phyloP scores from a whole-genome alignment of 2,888 invertebrate genomes.

The Erebia epiphron region DNA sequence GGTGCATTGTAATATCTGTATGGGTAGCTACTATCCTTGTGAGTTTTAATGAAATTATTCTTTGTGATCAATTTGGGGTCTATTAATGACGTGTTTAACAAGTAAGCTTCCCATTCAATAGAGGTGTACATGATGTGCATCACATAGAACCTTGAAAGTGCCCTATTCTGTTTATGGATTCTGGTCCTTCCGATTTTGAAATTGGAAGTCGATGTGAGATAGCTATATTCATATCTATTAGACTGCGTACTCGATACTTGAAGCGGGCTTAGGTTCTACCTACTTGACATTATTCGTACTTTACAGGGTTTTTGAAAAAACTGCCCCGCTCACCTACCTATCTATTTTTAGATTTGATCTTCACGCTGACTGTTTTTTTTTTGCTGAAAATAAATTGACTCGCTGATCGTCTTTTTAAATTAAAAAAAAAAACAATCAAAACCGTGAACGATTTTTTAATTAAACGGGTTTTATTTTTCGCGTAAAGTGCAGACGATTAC shows the following conservation, averaged over 20 bases:
- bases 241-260: no score
- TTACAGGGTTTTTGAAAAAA: no score
- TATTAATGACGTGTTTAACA: neutral
- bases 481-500: neutral
- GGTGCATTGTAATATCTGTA: constrained; percentile 5
- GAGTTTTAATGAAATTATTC: neutral
- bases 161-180: neutral
- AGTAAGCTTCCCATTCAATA: neutral
- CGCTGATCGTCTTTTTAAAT: constrained; percentile 1
- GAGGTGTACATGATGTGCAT: constrained; percentile 3
- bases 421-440: constrained; percentile 18
- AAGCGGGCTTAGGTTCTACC: no score
- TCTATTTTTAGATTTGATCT: neutral
- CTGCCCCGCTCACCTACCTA: no score
- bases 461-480: constrained; percentile 4
- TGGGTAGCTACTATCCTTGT: neutral
- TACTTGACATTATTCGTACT: no score
- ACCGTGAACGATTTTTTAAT: constrained; percentile 26
- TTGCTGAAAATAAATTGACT: neutral
- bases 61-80: constrained; percentile 1
- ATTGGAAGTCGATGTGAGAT: no score
- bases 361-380: neutral
- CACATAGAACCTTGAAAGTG: neutral
- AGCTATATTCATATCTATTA: no score
- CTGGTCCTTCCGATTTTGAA: no score